Percentiles rank a stretch among this genome's conserved stretches.
Conservation (phyloP, 2,888 invertebrate genomes). For the Latrodectus elegans region DNA sequence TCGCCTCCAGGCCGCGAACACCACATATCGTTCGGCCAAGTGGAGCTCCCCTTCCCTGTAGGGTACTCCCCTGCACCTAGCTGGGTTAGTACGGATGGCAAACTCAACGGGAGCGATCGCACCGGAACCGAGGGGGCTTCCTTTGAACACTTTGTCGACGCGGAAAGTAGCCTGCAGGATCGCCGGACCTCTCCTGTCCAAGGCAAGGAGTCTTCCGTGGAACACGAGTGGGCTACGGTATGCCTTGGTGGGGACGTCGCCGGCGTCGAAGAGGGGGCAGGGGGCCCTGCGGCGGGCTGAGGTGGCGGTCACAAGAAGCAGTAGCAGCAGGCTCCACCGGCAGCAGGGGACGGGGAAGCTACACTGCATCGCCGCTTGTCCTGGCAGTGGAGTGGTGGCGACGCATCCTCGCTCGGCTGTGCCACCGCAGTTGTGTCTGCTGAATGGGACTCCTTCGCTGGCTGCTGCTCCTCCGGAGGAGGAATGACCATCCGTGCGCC, state of each 20-base stretch:
- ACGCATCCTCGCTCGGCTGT: slow-evolving; percentile 27
- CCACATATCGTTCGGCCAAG: slow-evolving; percentile 32
- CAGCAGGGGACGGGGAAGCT: slow-evolving; percentile 14
- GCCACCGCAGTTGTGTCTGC: not conserved
- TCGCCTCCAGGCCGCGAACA: slow-evolving; percentile 54
- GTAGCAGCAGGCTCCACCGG: slow-evolving; percentile 27
- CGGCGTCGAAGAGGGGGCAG: slow-evolving; percentile 23
- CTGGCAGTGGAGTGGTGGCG: slow-evolving; percentile 42
- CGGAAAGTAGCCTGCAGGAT: slow-evolving; percentile 33
- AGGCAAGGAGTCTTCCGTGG: slow-evolving; percentile 37
- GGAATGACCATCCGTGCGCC: not conserved
- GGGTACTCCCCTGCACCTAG: slow-evolving; percentile 40
- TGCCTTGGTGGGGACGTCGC: slow-evolving; percentile 53
- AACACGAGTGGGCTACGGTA: slow-evolving; percentile 46
- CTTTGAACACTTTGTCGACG: slow-evolving; percentile 38
- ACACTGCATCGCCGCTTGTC: slow-evolving; percentile 49
- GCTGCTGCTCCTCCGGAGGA: not conserved
- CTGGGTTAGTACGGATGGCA: slow-evolving; percentile 14
- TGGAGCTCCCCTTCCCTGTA: slow-evolving; percentile 7
- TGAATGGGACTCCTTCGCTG: not conserved
- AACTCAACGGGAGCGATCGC: slow-evolving; percentile 32
- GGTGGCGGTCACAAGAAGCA: slow-evolving; percentile 12
- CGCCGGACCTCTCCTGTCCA: slow-evolving; percentile 30
- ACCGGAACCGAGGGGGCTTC: not conserved
- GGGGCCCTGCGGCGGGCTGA: not conserved